Evolutionary conservation across 1,140 invertebrate species (phyloP).

Genomic region (Helicoverpa zea): DNA sequence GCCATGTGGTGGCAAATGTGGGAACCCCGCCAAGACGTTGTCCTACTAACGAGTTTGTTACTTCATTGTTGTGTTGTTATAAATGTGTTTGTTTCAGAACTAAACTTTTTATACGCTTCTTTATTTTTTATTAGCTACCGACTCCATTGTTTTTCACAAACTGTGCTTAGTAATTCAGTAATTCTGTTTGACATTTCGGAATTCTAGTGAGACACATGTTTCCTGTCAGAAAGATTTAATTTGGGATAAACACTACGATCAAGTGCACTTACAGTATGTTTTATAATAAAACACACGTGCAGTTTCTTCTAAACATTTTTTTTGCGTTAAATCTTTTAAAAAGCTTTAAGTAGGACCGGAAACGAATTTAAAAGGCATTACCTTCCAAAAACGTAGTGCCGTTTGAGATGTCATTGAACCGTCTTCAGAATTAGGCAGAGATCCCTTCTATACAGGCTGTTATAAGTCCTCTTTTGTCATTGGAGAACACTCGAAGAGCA

Average conservation of each 20-base stretch:
- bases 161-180: neutral
- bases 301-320: conserved; percentile 45
- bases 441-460: conserved; percentile 65
- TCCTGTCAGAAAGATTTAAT: conserved; percentile 29
- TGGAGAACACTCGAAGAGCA: conserved; percentile 74
- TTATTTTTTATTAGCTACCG: conserved; percentile 22
- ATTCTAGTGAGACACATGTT: conserved; percentile 26
- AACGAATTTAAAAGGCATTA: conserved; percentile 70
- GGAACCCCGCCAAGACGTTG: conserved; percentile 84
- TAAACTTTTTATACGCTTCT: conserved; percentile 27
- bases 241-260: conserved; percentile 13
- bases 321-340: conserved; percentile 55
- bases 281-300: conserved; percentile 58
- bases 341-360: conserved; percentile 70
- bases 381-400: conserved; percentile 59
- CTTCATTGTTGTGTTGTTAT: conserved; percentile 79
- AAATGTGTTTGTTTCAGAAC: conserved; percentile 51
- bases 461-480: conserved; percentile 78
- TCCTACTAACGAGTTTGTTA: conserved; percentile 81
- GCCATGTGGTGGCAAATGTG: conserved; percentile 84
- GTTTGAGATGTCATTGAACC: conserved; percentile 72
- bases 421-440: conserved; percentile 70
- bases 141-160: conserved; percentile 20
- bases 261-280: conserved; percentile 34
- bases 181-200: conserved; percentile 15